phyloP scores from a whole-genome alignment of 2,113 vertebrate species.

The Butorides virescens region DNA sequence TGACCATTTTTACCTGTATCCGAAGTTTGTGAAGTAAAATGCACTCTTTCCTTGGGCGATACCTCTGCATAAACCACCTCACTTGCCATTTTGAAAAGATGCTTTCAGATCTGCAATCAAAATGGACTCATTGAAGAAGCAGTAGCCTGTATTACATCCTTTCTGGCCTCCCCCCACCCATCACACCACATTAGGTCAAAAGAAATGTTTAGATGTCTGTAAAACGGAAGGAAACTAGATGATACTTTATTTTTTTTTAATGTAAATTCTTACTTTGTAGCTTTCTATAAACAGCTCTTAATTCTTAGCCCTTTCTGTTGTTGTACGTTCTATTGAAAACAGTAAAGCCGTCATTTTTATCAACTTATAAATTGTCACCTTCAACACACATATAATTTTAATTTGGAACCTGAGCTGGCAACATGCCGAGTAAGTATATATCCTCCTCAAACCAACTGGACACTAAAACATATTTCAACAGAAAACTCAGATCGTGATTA shows the following conservation, averaged over 20 bases:
- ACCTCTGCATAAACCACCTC: constrained; percentile 6
- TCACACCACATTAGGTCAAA: not conserved
- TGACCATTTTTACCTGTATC: not conserved
- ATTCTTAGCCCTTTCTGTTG: not conserved
- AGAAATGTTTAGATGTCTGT: not conserved
- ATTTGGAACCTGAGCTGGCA: not conserved
- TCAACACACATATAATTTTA: not conserved
- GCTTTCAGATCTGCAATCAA: not conserved
- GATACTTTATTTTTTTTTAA: not conserved
- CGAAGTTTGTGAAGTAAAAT: not conserved
- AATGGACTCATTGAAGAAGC: not conserved
- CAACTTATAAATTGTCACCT: not conserved
- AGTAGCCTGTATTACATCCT: not conserved
- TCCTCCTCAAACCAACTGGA: not conserved
- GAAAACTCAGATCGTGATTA: not conserved
- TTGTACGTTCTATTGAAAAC: not conserved
- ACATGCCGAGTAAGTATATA: rapidly evolving
- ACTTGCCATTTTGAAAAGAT: constrained; percentile 11
- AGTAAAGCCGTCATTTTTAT: not conserved
- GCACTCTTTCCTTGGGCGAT: not conserved
- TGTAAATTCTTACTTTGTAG: not conserved
- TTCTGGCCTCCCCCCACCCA: not conserved
- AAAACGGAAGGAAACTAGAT: constrained; percentile 32
- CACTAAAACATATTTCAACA: not conserved
- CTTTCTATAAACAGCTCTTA: not conserved